These are phyloP conservation scores for Rhabdornis inornatus DNA, from an alignment of 2,113 vertebrate species.

Conservation along the genomic window DNA sequence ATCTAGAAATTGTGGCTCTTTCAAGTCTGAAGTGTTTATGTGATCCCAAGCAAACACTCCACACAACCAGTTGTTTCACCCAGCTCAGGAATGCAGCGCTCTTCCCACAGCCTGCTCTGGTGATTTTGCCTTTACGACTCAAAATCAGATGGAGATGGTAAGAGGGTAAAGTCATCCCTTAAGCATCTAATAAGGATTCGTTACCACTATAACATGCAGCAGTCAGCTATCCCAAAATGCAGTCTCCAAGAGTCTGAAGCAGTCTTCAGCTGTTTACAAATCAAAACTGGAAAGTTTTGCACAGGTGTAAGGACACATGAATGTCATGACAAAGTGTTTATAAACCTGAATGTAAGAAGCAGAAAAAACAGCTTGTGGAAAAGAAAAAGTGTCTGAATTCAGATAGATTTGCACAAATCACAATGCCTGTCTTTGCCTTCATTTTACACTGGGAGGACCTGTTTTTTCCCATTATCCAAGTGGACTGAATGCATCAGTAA, in stretches of 20 bases:
- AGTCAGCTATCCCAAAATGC: neutral
- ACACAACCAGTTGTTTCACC: constrained; percentile 22
- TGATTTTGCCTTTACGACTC: neutral
- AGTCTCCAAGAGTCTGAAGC: neutral
- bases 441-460: neutral
- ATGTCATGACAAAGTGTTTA: neutral
- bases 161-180: neutral
- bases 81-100: neutral
- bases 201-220: neutral
- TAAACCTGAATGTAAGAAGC: neutral
- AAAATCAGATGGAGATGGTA: neutral
- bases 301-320: neutral
- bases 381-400: neutral
- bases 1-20: constrained; percentile 1
- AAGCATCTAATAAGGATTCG: neutral
- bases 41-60: neutral
- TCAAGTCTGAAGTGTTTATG: constrained; percentile 1
- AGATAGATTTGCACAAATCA: neutral
- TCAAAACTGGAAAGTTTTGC: neutral
- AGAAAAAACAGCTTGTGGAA: neutral
- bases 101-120: neutral
- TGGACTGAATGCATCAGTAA: neutral
- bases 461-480: neutral
- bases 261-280: neutral
- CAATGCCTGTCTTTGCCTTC: neutral